Evolutionary conservation across 2,797 vertebrate species (phyloP), one percentile per base, ranked within the genome.

Genomic region (Brachyrhaphis roseni): DNA sequence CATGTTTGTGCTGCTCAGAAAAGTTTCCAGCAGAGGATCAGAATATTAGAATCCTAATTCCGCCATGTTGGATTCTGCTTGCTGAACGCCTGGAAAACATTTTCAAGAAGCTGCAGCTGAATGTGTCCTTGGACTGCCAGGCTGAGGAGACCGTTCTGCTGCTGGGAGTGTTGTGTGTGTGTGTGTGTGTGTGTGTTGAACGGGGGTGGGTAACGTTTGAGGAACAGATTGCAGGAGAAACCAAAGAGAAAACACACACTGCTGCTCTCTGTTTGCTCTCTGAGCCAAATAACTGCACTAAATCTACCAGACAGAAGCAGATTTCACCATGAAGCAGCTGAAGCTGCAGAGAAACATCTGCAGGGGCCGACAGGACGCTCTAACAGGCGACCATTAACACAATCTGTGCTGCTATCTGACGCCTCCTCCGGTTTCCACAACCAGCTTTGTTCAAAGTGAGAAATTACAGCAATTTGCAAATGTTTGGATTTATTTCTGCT

Each of bases 91-190:
- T 78, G 55, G 36, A 78, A 46, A 74, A 36, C 62, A 41, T 51
- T 51, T 53, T 53, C 66, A 82, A 86, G 80, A 64, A 89, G 89
- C 84, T 91, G 89, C 41, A 71, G 72, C 68, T 31, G 80, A 86
- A 88, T 88, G 90, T 92, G 84, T 84, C 75, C 82, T 74, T 87
- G 92, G 92, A 94, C 93, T 92, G 92, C 70, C 76, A 82, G 46
- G 46, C 53, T 77, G 75, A 86, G 75, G 77, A 81, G 82, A 87
- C 82, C 90, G 91, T 89, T 91, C 91, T 91, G 90, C 84, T 79
- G 82, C 74, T 77, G 76, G 51, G 87, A 88, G 78, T 78, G 79
- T 78, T 74, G 77, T 79, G 53, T 75, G 62, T 70, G 41, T 53
- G 36, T 78, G 70, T 57, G 76, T 81, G 79, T 77, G 51, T 74